Evolutionary conservation across 2,888 invertebrate species (phyloP), one percentile per base, ranked within the genome.

Genomic region (Noctua fimbriata): DNA sequence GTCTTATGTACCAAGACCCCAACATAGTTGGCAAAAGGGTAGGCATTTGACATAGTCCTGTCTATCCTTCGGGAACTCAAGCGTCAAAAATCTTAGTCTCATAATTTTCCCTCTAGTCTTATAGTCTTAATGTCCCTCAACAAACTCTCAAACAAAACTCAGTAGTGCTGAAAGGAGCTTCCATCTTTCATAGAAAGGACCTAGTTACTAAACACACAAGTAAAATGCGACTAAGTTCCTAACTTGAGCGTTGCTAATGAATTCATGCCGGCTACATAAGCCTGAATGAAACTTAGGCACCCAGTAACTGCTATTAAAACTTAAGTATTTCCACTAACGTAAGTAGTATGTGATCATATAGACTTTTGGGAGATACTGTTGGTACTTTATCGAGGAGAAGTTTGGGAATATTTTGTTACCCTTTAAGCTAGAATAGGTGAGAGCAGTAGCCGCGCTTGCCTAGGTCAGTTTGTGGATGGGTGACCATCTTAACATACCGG

Each of bases 201-300:
- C 1, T 6, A 55, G 58, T 66, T 36, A 36, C 58, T 52, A 69
- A 44, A 60, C 44, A 69, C n/a, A 69, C 67, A 76, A 74, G 65
- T 76, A 66, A 77, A 77, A 73, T 82, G 47, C 41, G n/a, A 65
- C 73, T 66, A n/a, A 65, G 83, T 75, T 73, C 47, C 75, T 63
- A 70, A 70, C 32, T 78, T 49, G 60, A 66, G 16, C 32, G 36
- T 65, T 21, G 55, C 70, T 87, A 85, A 85, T 85, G 75, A 87
- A 87, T 85, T 80, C 85, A 87, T 60, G 76, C 47, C 32, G 58
- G 73, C 76, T 47, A 60, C 55, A 52, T 36, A 67, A 65, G 75
- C 79, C 52, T 83, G 75, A 79, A 83, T 79, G 77, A 71, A 86
- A 85, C 77, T 86, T 76, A 58, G 69, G 55, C 52, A 74, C 36